These are phyloP conservation scores for Gastrophryne carolinensis DNA, from an alignment of 2,797 vertebrate genomes.

Conservation along the genomic window DNA sequence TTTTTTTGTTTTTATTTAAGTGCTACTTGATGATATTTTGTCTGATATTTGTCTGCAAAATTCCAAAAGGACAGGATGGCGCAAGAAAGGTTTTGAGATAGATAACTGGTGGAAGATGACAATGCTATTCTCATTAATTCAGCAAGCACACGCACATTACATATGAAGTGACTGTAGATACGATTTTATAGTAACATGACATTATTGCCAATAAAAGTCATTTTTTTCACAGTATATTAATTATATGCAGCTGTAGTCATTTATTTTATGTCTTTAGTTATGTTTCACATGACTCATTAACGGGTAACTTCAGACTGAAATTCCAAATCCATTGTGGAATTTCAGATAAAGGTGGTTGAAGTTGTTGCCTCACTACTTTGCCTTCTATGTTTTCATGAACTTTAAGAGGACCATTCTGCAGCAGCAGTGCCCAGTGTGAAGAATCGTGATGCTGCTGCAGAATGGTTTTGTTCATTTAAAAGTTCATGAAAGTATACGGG, in stretches of 20 bases:
- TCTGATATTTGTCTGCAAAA: no score
- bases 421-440: no score
- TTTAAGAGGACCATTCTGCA: no score
- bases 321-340: slow-evolving; percentile 6
- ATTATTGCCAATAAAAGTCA: slow-evolving; percentile 86
- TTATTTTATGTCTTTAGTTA: slow-evolving; percentile 70
- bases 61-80: no score
- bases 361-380: no score
- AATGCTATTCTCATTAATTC: slow-evolving; percentile 85
- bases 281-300: slow-evolving; percentile 60
- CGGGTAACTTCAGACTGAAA: slow-evolving; percentile 35
- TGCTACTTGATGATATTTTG: no score
- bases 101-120: slow-evolving; percentile 93
- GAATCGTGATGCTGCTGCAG: no score
- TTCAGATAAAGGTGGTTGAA: slow-evolving; percentile 18
- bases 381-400: no score
- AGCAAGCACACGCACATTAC: slow-evolving; percentile 68
- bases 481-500: no score
- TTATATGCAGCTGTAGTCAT: slow-evolving; percentile 81
- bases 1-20: no score
- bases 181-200: slow-evolving; percentile 88
- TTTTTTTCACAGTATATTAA: slow-evolving; percentile 88
- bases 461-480: no score
- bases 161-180: slow-evolving; percentile 84
- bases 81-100: slow-evolving; percentile 55